These are phyloP conservation scores for Platyscapa corneri DNA, from an alignment of 1,140 invertebrate genomes.

Conservation along the genomic window DNA sequence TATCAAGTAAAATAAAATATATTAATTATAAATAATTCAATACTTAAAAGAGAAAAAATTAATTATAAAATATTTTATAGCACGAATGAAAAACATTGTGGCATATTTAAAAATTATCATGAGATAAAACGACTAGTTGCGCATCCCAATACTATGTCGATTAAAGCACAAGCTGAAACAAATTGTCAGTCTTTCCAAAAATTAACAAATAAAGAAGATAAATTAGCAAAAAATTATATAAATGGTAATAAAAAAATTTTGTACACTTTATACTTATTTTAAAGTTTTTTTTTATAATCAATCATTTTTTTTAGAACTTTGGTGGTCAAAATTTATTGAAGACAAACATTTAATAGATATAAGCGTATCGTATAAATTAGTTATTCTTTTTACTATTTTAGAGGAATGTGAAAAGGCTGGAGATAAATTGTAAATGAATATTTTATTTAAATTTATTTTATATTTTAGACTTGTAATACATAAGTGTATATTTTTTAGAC, in stretches of 20 bases:
- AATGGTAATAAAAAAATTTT: too few relatives aligned
- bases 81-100: neutral
- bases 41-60: neutral
- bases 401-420: conserved; percentile 89
- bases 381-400: conserved; percentile 89
- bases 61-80: conserved; percentile 15
- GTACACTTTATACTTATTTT: too few relatives aligned
- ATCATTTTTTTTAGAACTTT: conserved; percentile 56
- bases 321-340: conserved; percentile 76
- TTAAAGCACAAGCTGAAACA: neutral
- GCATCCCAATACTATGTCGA: conserved; percentile 24
- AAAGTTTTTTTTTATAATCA: neutral
- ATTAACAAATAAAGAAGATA: neutral
- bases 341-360: conserved; percentile 75
- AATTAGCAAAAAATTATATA: too few relatives aligned
- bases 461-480: too few relatives aligned
- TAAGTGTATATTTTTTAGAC: too few relatives aligned
- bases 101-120: conserved; percentile 26
- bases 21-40: neutral
- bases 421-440: conserved; percentile 87
- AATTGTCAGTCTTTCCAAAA: neutral
- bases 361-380: conserved; percentile 84
- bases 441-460: neutral
- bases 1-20: conserved; percentile 62
- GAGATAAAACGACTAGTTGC: conserved; percentile 27